These are phyloP conservation scores for Holcopasites calliopsidis DNA, from an alignment of 1,140 invertebrate genomes.

Conservation along the genomic window DNA sequence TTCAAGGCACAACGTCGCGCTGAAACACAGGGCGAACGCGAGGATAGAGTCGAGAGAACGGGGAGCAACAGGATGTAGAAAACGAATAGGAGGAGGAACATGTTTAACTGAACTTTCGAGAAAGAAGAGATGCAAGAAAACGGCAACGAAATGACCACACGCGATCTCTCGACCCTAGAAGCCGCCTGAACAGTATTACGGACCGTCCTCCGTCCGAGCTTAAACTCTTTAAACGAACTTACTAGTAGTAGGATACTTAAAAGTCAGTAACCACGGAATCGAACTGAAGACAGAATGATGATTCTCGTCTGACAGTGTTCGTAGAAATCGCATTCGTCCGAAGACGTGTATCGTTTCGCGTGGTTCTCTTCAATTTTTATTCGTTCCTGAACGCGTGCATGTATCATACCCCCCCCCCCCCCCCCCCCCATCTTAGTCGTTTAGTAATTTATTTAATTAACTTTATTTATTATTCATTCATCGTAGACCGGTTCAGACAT, in stretches of 20 bases:
- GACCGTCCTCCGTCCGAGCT: conserved; percentile 63
- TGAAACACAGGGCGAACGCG: conserved; percentile 30
- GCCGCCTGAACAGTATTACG: conserved; percentile 62
- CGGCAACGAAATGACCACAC: not conserved
- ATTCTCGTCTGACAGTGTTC: too few species aligned
- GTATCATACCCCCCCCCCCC: not conserved
- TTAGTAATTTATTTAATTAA: conserved; percentile 29
- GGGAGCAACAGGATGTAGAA: not conserved
- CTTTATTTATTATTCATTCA: conserved; percentile 24
- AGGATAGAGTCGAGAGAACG: conserved; percentile 37
- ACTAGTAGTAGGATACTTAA: conserved; percentile 39
- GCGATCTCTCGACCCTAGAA: conserved; percentile 53
- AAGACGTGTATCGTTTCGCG: not conserved
- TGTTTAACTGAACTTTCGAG: not conserved
- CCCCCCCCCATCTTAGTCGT: not conserved
- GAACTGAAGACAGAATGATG: not conserved
- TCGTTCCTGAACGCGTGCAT: conserved; percentile 14
- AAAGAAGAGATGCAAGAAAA: not conserved
- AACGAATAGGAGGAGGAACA: not conserved
- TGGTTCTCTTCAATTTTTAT: not conserved
- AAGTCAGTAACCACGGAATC: conserved; percentile 31
- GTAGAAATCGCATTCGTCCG: too few species aligned
- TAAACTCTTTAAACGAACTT: conserved; percentile 54
- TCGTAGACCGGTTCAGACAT: not conserved
- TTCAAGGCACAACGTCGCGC: conserved; percentile 4